A percentile compares a stretch with the other conserved stretches of the same genome.
phyloP scores from a whole-genome alignment of 2,888 invertebrate species.

The Seladonia tumulorum region DNA sequence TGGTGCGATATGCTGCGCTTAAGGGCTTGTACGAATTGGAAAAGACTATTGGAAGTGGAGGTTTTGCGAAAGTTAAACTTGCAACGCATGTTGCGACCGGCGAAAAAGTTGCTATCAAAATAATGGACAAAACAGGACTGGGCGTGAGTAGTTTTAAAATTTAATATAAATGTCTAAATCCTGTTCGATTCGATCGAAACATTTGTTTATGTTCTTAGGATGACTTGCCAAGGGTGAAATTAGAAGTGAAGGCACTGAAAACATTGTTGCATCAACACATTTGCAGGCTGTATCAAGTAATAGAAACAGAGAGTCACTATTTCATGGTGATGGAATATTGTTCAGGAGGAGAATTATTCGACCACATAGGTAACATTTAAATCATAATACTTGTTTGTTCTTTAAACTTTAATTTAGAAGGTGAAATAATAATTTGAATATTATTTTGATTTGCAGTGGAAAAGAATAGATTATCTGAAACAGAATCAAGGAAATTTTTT shows the following conservation, averaged over 20 bases:
- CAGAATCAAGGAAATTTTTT: conserved; percentile 91
- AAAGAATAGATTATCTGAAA: conserved; percentile 89
- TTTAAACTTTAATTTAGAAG: not conserved
- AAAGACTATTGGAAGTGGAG: conserved; percentile 90
- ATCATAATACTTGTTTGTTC: not conserved
- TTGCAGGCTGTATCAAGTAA: conserved; percentile 91
- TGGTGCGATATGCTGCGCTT: conserved; percentile 85
- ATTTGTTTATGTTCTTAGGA: conserved; percentile 84
- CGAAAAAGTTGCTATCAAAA: conserved; percentile 93
- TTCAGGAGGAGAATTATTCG: conserved; percentile 93
- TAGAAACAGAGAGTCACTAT: conserved; percentile 90
- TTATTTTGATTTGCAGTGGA: conserved; percentile 85
- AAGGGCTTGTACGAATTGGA: conserved; percentile 88
- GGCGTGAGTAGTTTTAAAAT: conserved; percentile 85
- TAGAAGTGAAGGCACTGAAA: conserved; percentile 91
- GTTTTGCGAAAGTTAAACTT: conserved; percentile 93
- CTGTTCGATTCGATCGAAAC: not conserved
- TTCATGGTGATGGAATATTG: conserved; percentile 94
- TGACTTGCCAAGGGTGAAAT: conserved; percentile 89
- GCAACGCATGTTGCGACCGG: conserved; percentile 92
- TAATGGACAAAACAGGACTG: conserved; percentile 90
- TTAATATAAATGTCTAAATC: not conserved
- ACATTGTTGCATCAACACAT: conserved; percentile 90
- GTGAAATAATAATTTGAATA: not conserved
- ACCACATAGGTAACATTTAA: conserved; percentile 87